Evolutionary conservation across 2,888 invertebrate genomes (phyloP).

Genomic region (Drosophila quinaria): DNA sequence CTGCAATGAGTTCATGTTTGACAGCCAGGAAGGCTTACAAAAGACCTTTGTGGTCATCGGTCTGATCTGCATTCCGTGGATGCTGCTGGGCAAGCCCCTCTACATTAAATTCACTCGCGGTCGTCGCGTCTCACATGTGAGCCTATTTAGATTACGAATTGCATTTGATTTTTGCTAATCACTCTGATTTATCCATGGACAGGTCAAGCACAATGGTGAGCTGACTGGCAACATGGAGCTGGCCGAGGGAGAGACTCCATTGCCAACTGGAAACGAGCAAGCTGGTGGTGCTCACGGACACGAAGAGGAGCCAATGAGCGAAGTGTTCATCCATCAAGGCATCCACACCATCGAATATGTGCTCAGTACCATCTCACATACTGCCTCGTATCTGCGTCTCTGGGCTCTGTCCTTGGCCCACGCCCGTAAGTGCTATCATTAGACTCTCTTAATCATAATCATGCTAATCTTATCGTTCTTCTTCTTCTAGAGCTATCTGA

Average conservation of each 20-base stretch:
- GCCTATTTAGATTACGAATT: background rate
- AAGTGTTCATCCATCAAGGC: conserved; percentile 95
- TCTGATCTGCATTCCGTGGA: conserved; percentile 95
- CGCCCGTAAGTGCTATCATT: conserved; percentile 90
- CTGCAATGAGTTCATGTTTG: conserved; percentile 90
- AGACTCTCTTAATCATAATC: background rate
- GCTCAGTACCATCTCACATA: conserved; percentile 97
- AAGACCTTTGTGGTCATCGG: conserved; percentile 92
- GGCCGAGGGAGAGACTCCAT: conserved; percentile 85
- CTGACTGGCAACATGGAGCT: conserved; percentile 90
- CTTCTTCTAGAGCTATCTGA: conserved; percentile 90
- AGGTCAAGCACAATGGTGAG: conserved; percentile 87
- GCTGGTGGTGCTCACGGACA: conserved; percentile 82
- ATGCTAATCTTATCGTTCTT: background rate
- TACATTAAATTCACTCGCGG: conserved; percentile 87
- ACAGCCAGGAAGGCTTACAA: conserved; percentile 90
- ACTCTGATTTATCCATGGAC: background rate
- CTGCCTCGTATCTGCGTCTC: conserved; percentile 97
- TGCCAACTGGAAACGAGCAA: conserved; percentile 66
- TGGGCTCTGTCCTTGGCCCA: conserved; percentile 98
- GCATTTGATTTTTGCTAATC: background rate
- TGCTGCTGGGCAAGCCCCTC: conserved; percentile 96
- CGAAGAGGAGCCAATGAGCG: conserved; percentile 90
- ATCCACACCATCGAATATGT: conserved; percentile 99
- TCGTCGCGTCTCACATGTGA: conserved; percentile 70